phyloP scores from a whole-genome alignment of 2,797 vertebrate species.

The Microctenopoma lineatum region DNA sequence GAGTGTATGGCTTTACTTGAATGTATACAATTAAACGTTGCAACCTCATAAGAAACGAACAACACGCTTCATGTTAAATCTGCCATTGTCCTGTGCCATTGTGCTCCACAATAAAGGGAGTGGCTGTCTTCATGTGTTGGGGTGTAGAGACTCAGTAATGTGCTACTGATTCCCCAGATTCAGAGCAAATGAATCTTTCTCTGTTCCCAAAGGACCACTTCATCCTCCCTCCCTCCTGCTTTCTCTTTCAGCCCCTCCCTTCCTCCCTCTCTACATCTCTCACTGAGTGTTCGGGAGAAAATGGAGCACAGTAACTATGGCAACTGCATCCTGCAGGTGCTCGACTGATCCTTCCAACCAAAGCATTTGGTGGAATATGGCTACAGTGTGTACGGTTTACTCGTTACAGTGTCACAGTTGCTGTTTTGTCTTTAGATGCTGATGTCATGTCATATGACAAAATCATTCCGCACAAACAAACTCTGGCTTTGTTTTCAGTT shows the following conservation, averaged over 20 bases:
- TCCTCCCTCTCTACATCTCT: conserved; percentile 55
- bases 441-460: neutral
- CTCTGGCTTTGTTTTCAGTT: conserved; percentile 14
- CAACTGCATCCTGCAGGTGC: conserved; percentile 82
- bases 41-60: neutral
- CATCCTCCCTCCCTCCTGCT: conserved; percentile 40
- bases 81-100: conserved; percentile 58
- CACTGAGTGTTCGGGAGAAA: conserved; percentile 67
- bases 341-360: conserved; percentile 41
- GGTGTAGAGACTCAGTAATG: conserved; percentile 48
- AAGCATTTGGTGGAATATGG: conserved; percentile 28
- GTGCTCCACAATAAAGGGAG: conserved; percentile 65
- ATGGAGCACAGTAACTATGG: conserved; percentile 85
- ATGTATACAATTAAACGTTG: neutral
- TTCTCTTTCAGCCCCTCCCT: conserved; percentile 47
- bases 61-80: conserved; percentile 14
- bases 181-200: conserved; percentile 60
- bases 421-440: neutral
- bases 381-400: neutral
- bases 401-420: too few relatives aligned
- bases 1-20: neutral
- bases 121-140: conserved; percentile 53
- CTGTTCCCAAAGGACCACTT: conserved; percentile 55
- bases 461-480: neutral
- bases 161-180: conserved; percentile 66